phyloP scores from a whole-genome alignment of 53 echinoderm and acorn worm genomes.

The Stichopus horrens region DNA sequence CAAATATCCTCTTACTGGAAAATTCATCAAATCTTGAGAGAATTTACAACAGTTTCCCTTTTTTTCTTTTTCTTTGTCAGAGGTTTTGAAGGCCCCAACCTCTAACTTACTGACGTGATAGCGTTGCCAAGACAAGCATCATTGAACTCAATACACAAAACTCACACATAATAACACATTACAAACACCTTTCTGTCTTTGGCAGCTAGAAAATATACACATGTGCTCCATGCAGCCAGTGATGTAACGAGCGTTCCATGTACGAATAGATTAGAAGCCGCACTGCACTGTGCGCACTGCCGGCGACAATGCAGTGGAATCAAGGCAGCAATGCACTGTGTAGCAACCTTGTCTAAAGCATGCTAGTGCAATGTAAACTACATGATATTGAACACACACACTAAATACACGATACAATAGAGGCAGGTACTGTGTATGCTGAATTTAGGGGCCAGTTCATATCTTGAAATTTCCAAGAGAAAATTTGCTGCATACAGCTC shows the following conservation, averaged over 20 bases:
- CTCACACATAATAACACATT: slow-evolving; percentile 33
- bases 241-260: not conserved
- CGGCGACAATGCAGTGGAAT: not conserved
- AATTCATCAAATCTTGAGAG: not conserved
- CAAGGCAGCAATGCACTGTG: no score
- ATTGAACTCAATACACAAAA: slow-evolving; percentile 37
- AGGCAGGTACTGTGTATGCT: no score
- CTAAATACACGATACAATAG: no score
- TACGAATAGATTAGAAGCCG: slow-evolving; percentile 5
- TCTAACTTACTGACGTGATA: slow-evolving; percentile 30
- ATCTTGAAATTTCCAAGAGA: no score
- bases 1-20: slow-evolving; percentile 14
- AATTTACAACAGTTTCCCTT: not conserved
- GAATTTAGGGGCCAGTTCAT: no score
- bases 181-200: slow-evolving; percentile 18
- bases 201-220: not conserved
- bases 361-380: no score
- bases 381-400: no score
- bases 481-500: no score
- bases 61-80: not conserved
- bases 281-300: not conserved
- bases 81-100: slow-evolving; percentile 30
- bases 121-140: slow-evolving; percentile 29
- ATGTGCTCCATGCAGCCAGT: not conserved
- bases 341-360: no score